These are phyloP conservation scores for Neoscelio sp. DNA, from an alignment of 2,888 invertebrate genomes.

Conservation along the genomic window DNA sequence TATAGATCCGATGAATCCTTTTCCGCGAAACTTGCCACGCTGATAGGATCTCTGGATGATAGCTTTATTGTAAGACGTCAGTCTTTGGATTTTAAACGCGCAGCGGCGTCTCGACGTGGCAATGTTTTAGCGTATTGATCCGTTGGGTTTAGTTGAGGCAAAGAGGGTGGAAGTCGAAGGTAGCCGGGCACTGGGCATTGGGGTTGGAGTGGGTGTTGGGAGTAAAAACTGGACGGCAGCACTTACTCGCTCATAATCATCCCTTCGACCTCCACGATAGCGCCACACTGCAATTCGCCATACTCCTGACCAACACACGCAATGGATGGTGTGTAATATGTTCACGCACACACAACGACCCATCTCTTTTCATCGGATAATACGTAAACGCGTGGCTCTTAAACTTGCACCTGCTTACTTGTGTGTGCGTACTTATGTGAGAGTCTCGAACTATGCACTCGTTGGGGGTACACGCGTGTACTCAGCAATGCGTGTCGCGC, in stretches of 20 bases:
- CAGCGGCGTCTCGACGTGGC: constrained; percentile 79
- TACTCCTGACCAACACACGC: constrained; percentile 45
- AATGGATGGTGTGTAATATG: constrained; percentile 50
- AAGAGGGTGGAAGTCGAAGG: constrained; percentile 72
- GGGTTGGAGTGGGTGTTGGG: constrained; percentile 62
- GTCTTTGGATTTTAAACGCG: constrained; percentile 73
- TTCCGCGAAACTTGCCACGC: constrained; percentile 3
- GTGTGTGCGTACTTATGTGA: constrained; percentile 47
- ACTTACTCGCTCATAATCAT: constrained; percentile 82
- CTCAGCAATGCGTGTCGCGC: constrained; percentile 14
- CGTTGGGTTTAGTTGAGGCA: constrained; percentile 78
- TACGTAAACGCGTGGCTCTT: constrained; percentile 3
- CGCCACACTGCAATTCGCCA: constrained; percentile 70
- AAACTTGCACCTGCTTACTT: constrained; percentile 27
- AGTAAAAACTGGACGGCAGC: constrained; percentile 81
- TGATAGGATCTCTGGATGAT: constrained; percentile 43
- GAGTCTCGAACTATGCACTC: constrained; percentile 20
- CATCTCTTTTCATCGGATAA: constrained; percentile 58
- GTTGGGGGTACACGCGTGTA: constrained; percentile 33
- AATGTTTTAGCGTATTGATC: constrained; percentile 83
- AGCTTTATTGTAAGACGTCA: constrained; percentile 56
- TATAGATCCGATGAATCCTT: constrained; percentile 9
- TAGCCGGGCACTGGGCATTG: constrained; percentile 68
- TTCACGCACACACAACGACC: constrained; percentile 52
- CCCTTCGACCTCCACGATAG: constrained; percentile 72